Percentiles rank a stretch among this genome's conserved stretches.
These are phyloP conservation scores for Caradrina kadenii DNA, from an alignment of 2,888 invertebrate species.

Conservation along the genomic window DNA sequence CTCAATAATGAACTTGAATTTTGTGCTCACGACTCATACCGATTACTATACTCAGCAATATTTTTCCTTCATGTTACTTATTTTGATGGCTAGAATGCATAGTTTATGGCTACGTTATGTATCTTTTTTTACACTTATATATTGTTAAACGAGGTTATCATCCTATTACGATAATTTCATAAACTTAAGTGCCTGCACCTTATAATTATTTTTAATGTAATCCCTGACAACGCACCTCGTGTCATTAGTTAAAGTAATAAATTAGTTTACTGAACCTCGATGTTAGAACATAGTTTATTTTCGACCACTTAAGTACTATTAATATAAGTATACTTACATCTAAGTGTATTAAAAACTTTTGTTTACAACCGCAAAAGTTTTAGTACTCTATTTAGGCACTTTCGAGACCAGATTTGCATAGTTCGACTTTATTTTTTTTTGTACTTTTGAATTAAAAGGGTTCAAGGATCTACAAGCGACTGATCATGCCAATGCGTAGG, in stretches of 20 bases:
- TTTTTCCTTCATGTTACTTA: no score
- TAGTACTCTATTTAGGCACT: constrained; percentile 29
- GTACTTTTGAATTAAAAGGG: constrained; percentile 27
- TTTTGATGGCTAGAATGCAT: no score
- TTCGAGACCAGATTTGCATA: constrained; percentile 37
- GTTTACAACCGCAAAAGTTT: constrained; percentile 27
- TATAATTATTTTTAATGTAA: constrained; percentile 9
- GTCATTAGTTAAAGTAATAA: constrained; percentile 31
- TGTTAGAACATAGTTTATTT: constrained; percentile 14
- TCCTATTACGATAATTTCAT: constrained; percentile 15
- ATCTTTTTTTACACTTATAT: no score
- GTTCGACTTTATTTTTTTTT: constrained; percentile 17
- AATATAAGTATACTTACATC: neutral
- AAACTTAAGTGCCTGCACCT: constrained; percentile 3
- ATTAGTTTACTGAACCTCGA: constrained; percentile 34
- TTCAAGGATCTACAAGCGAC: constrained; percentile 6
- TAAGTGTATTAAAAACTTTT: constrained; percentile 40
- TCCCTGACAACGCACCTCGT: constrained; percentile 18
- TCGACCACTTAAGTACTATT: neutral
- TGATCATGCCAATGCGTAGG: neutral
- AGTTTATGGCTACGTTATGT: no score
- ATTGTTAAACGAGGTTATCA: neutral
- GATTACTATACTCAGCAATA: no score
- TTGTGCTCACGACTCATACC: no score
- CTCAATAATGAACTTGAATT: no score